Evolutionary conservation across 1,140 invertebrate genomes (phyloP), one percentile per base, ranked within the genome.

Genomic region (Cheumatopsyche charites): DNA sequence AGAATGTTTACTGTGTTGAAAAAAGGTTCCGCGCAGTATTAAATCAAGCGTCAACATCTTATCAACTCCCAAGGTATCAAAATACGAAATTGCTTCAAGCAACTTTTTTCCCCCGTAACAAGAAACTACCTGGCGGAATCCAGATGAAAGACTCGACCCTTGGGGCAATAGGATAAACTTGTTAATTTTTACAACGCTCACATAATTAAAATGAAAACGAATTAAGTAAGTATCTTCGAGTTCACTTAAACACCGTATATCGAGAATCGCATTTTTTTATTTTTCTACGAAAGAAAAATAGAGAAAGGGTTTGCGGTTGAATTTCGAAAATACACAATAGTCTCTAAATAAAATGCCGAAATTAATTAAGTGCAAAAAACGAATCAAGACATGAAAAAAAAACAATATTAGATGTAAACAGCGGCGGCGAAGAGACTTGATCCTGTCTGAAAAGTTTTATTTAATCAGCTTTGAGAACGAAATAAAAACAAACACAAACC

Each of bases 11-110:
- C 9, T 15, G 7, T 15, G 9, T 19, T 7, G 47, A 25, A 58
- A 58, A 58, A 58, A 58, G 23, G 55, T 58, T 25, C 55, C 23
- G 47, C 47, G 19, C 47, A 52, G 47, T 19, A 52, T 52, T 52
- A 52, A 52, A 52, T 52, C 47, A 52, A 52, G 47, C 47, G 47
- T 52, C 47, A 52, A 52, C 47, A 52, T 52, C 47, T 52, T 52
- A 52, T 52, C 47, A 52, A 52, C n/a, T 52, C 47, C 47, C 47
- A 13, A 52, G 47, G 47, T 52, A 52, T 52, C 47, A 52, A 52
- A 52, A 52, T 52, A 52, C 47, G 47, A 52, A 52, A 52, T 52
- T 52, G 47, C 47, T 52, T 17, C 47, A 5, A 52, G 47, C 47
- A 52, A 52, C 47, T 52, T 52, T 52, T 36, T 36, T 52, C 6